Base-by-base conservation (phyloP, 2,113 vertebrate genomes). In the Tachysurus vachellii region DNA sequence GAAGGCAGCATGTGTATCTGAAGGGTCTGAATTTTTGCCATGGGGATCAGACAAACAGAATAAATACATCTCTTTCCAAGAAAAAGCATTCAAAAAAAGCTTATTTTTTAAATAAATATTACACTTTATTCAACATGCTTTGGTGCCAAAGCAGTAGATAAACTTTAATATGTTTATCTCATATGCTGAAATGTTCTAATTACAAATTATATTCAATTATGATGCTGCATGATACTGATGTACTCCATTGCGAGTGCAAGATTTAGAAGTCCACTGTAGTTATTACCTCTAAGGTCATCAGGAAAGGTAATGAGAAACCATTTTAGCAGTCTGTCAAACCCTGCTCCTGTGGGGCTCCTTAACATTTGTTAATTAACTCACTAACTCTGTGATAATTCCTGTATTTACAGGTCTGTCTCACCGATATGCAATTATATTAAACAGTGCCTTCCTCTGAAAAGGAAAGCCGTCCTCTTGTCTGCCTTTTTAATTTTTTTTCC, bases 351-450 rank as follows among this genome's bases (percentile, higher is more conserved):
- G 90, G 88, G 91, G 54, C 86, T 83, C 79, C 82, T 89, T 85
- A 82, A 62, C 83, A 26, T 82, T 81, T 26, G 28, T 61, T 90
- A 90, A 91, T 90, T 89, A 91, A 82, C 90, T 90, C 68, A 54
- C 85, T 87, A 83, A 86, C 68, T 86, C 86, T 85, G 89, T 82
- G 86, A 66, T 91, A 86, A 92, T 90, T 85, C 83, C 86, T 66
- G 66, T 90, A 90, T 92, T 92, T 91, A 85, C 86, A 83, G 64
- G 12, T 62, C 50, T 84, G 88, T 83, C 61, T 64, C 50, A 66
- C 73, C 54, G 21, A 82, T 57, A 81, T 84, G 81, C 79, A 54
- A 82, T 79, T 84, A 81, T 57, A 88, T 88, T 82, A 73, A 87
- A 64, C 79, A 68, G 47, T 14, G 12, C 68, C 36, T 36, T 81